Percentiles rank a stretch among this genome's conserved stretches.
These are phyloP conservation scores for Perca flavescens DNA, from an alignment of 2,113 vertebrate genomes.

Conservation along the genomic window DNA sequence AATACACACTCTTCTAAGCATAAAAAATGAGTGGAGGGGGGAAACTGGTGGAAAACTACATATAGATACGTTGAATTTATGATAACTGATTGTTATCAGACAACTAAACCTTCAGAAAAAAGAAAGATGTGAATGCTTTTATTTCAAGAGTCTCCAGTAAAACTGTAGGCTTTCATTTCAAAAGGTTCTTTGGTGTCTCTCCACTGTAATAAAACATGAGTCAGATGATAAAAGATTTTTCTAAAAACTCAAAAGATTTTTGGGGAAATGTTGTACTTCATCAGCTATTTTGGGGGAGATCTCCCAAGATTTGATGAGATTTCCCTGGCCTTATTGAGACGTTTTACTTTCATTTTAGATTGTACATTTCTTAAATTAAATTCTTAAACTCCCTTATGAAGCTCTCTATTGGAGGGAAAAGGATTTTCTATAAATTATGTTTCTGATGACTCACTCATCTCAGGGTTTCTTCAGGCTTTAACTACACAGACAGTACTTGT, in stretches of 20 bases:
- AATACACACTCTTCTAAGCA: constrained; percentile 75
- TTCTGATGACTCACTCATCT: constrained; percentile 3
- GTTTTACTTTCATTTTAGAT: no score
- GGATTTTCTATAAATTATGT: not conserved
- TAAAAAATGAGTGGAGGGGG: constrained; percentile 67
- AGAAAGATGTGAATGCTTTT: constrained; percentile 10
- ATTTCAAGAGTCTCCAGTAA: not conserved
- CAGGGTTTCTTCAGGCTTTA: not conserved
- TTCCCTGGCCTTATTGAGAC: no score
- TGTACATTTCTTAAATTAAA: no score
- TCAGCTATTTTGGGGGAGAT: not conserved
- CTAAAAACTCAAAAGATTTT: not conserved
- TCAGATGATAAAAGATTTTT: not conserved
- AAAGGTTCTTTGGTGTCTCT: constrained; percentile 9
- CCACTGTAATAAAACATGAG: constrained; percentile 32
- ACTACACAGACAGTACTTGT: not conserved
- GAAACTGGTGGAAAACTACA: constrained; percentile 54
- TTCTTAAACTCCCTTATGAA: not conserved
- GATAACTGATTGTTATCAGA: constrained; percentile 62
- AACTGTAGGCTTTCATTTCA: constrained; percentile 5
- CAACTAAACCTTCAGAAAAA: constrained; percentile 39
- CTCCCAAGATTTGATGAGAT: not conserved
- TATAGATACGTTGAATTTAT: constrained; percentile 59
- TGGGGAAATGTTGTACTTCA: not conserved
- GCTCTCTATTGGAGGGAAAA: not conserved